A percentile compares a stretch with the other conserved stretches of the same genome.
These are phyloP conservation scores for Trachurus trachurus DNA, from an alignment of 2,797 vertebrate genomes.

Conservation along the genomic window DNA sequence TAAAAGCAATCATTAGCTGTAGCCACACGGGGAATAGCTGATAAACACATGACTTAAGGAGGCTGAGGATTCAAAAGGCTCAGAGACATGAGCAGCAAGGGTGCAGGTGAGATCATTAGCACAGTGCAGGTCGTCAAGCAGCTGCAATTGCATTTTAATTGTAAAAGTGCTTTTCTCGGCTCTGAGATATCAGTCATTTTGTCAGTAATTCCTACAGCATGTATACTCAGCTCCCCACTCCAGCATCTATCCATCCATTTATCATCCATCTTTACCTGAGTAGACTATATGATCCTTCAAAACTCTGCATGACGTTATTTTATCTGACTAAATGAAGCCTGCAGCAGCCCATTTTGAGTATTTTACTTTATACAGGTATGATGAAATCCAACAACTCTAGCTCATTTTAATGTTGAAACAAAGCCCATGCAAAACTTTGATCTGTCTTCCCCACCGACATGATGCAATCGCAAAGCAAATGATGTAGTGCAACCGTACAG, in stretches of 20 bases:
- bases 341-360: slow-evolving; percentile 3
- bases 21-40: neutral
- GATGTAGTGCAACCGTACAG: slow-evolving; percentile 33
- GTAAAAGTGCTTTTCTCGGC: slow-evolving; percentile 3
- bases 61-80: neutral
- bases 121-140: neutral
- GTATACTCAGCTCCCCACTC: slow-evolving; percentile 10
- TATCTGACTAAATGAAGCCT: neutral
- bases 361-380: slow-evolving; percentile 13
- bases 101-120: slow-evolving; percentile 37
- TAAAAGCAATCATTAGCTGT: neutral
- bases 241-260: too few species aligned
- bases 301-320: neutral
- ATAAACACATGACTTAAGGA: neutral
- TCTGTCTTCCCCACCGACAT: slow-evolving; percentile 10
- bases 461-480: slow-evolving; percentile 37
- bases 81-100: neutral
- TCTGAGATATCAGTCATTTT: slow-evolving; percentile 13
- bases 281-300: neutral
- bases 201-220: slow-evolving; percentile 18
- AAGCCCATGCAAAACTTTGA: slow-evolving; percentile 11
- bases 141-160: slow-evolving; percentile 11
- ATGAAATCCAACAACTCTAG: slow-evolving; percentile 27
- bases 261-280: neutral
- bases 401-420: slow-evolving; percentile 30